Conservation (phyloP, 2,888 invertebrate species). For the Tetrapedia diversipes region DNA sequence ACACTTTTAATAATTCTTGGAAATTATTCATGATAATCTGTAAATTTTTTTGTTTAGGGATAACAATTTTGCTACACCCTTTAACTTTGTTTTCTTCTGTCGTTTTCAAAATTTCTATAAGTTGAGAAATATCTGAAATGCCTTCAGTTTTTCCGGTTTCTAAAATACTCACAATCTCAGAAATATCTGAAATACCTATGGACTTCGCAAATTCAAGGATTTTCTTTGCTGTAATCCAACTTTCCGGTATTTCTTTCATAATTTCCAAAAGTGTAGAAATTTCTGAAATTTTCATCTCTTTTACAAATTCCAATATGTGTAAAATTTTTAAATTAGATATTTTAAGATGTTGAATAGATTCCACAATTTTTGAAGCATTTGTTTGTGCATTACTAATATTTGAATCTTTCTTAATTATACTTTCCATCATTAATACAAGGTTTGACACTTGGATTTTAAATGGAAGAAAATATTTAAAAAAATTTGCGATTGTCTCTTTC, state of each 20-base stretch:
- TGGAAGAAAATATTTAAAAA: conserved; percentile 77
- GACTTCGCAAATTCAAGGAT: background rate
- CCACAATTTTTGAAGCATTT: background rate
- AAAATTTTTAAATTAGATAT: background rate
- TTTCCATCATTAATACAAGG: conserved; percentile 50
- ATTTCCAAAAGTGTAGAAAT: background rate
- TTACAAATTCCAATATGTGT: background rate
- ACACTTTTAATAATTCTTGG: conserved; percentile 84
- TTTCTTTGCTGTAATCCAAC: no score
- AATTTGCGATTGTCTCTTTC: conserved; percentile 86
- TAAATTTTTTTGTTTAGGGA: conserved; percentile 79
- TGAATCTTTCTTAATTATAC: background rate
- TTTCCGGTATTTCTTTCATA: background rate
- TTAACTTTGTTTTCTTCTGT: background rate
- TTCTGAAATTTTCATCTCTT: background rate
- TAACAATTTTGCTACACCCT: background rate
- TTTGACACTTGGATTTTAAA: conserved; percentile 71
- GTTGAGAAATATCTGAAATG: background rate
- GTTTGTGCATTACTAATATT: background rate
- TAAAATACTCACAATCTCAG: background rate
- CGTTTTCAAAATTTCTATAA: background rate
- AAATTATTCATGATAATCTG: conserved; percentile 82
- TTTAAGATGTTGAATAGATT: background rate
- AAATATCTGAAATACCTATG: background rate
- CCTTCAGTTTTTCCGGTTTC: background rate